A percentile compares a stretch with the other conserved stretches of the same genome.
Evolutionary conservation across 2,113 vertebrate species (phyloP).

Genomic region (Boleophthalmus pectinirostris): DNA sequence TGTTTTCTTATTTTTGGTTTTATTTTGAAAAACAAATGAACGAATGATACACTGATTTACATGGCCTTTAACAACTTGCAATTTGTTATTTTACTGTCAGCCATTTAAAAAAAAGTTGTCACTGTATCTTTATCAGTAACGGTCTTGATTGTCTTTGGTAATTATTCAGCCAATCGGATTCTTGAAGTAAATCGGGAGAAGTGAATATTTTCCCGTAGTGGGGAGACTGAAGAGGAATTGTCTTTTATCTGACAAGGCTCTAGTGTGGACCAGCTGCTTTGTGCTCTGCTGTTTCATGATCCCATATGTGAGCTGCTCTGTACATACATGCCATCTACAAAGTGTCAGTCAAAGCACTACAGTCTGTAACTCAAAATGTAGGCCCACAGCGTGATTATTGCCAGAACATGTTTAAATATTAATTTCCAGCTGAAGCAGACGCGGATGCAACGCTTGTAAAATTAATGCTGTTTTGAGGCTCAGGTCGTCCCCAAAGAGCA

Average conservation of each 20-base stretch:
- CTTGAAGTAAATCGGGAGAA: constrained; percentile 3
- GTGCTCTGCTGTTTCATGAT: constrained; percentile 22
- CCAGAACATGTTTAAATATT: constrained; percentile 52
- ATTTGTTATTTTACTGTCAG: too few relatives aligned
- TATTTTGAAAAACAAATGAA: too few relatives aligned
- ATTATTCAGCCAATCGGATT: neutral
- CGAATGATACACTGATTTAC: too few relatives aligned
- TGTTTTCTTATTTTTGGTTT: too few relatives aligned
- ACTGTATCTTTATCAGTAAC: too few relatives aligned
- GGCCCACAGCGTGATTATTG: constrained; percentile 23
- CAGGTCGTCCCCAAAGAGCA: constrained; percentile 17
- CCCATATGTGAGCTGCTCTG: constrained; percentile 13
- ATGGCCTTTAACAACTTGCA: too few relatives aligned
- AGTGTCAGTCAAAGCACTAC: constrained; percentile 8
- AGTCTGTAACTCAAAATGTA: constrained; percentile 13
- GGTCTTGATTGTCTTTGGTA: too few relatives aligned
- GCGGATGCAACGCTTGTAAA: constrained; percentile 35
- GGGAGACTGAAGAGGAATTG: constrained; percentile 1
- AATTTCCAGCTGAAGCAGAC: constrained; percentile 39
- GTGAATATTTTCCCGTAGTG: neutral
- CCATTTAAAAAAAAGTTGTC: too few relatives aligned
- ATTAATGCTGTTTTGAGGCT: constrained; percentile 36
- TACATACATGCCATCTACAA: constrained; percentile 21
- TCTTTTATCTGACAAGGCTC: constrained; percentile 19
- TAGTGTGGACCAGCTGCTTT: constrained; percentile 8